Conservation (phyloP, 2,797 vertebrate genomes). For the Morelia viridis region DNA sequence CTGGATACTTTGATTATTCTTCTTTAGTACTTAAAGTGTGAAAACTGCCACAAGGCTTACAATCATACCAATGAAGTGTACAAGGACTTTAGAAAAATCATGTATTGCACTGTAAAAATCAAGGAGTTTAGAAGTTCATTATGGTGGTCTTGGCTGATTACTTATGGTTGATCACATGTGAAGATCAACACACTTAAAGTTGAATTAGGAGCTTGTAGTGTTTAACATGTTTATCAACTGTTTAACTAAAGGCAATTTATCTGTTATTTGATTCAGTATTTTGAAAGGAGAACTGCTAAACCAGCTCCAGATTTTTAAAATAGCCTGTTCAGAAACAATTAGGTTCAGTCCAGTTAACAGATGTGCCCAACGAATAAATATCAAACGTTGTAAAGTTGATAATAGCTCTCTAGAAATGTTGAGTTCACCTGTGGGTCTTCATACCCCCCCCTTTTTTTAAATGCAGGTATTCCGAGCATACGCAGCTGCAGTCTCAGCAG, state of each 20-base stretch:
- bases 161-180: not conserved
- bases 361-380: not conserved
- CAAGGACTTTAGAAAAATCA: not conserved
- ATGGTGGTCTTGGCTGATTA: not conserved
- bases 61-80: not conserved
- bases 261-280: not conserved
- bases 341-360: no score
- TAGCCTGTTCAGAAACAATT: not conserved
- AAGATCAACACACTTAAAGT: not conserved
- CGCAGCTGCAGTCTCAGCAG: slow-evolving; percentile 92
- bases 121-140: not conserved
- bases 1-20: not conserved
- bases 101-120: not conserved
- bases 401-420: not conserved
- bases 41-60: not conserved
- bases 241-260: not conserved
- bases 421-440: not conserved
- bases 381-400: not conserved
- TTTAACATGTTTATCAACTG: not conserved
- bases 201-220: not conserved
- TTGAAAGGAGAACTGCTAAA: not conserved
- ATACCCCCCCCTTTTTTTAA: not conserved
- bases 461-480: slow-evolving; percentile 93
- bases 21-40: not conserved
- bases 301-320: not conserved